Conservation (phyloP, 64 coral and sea anemone species). For the Actinia equina region DNA sequence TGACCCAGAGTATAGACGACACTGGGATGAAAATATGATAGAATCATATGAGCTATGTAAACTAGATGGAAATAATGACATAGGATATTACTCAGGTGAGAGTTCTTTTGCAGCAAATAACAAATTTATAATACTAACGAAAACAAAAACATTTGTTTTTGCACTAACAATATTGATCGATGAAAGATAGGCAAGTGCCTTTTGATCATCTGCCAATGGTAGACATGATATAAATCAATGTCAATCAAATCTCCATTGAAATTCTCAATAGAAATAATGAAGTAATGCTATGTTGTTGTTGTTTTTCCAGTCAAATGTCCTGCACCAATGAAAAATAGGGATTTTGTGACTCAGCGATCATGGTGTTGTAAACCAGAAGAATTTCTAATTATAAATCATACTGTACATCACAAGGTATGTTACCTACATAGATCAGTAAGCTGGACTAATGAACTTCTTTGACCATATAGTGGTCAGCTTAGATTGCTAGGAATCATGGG, state of each 20-base stretch:
- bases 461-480: too few relatives aligned
- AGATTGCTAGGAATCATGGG: too few relatives aligned
- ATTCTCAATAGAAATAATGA: neutral
- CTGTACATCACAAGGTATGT: conserved; percentile 94
- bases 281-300: neutral
- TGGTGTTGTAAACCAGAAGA: conserved; percentile 83
- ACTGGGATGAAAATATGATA: conserved; percentile 99
- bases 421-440: too few relatives aligned
- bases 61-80: conserved; percentile 83
- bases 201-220: too few relatives aligned
- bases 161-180: too few relatives aligned
- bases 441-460: too few relatives aligned
- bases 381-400: conserved; percentile 96
- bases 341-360: conserved; percentile 97
- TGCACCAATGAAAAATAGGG: conserved; percentile 90
- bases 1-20: conserved; percentile 86
- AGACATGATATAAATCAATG: too few relatives aligned
- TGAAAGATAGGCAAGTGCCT: too few relatives aligned
- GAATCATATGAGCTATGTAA: conserved; percentile 94
- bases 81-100: conserved; percentile 98
- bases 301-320: conserved; percentile 92
- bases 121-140: too few relatives aligned
- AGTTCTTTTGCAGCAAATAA: neutral
- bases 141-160: too few relatives aligned
- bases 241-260: too few relatives aligned